phyloP scores from a whole-genome alignment of 2,888 invertebrate genomes.

The Argyresthia goedartella region DNA sequence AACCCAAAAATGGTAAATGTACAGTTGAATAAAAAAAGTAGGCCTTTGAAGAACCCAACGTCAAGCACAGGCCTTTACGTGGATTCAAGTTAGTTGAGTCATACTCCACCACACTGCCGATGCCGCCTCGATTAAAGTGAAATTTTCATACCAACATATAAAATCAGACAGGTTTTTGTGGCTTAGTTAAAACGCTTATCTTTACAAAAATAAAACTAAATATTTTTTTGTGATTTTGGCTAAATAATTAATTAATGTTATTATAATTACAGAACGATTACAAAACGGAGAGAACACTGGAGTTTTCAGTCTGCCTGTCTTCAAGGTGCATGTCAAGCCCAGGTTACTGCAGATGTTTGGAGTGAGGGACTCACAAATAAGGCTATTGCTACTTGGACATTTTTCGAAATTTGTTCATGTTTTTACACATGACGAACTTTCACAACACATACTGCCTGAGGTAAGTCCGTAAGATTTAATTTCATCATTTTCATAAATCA shows the following conservation, averaged over 20 bases:
- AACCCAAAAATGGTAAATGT: constrained; percentile 76
- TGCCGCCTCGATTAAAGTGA: too few species aligned
- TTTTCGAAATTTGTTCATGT: constrained; percentile 82
- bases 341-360: constrained; percentile 85
- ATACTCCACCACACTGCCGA: too few species aligned
- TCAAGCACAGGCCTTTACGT: too few species aligned
- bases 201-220: too few species aligned
- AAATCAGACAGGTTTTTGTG: too few species aligned
- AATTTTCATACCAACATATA: too few species aligned
- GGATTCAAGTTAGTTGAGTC: too few species aligned
- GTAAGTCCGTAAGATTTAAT: constrained; percentile 35
- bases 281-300: constrained; percentile 60
- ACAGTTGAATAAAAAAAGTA: too few species aligned
- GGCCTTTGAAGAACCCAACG: too few species aligned
- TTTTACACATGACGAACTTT: constrained; percentile 82
- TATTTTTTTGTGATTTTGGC: too few species aligned
- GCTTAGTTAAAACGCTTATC: too few species aligned
- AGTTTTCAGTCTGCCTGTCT: constrained; percentile 77
- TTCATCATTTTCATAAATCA: neutral
- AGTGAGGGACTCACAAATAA: constrained; percentile 84
- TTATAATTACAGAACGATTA: constrained; percentile 37
- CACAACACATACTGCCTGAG: constrained; percentile 86
- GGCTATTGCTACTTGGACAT: constrained; percentile 82
- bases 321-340: constrained; percentile 81
- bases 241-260: too few species aligned